Conservation (phyloP, 2,888 invertebrate species). For the Petrophora chlorosata region DNA sequence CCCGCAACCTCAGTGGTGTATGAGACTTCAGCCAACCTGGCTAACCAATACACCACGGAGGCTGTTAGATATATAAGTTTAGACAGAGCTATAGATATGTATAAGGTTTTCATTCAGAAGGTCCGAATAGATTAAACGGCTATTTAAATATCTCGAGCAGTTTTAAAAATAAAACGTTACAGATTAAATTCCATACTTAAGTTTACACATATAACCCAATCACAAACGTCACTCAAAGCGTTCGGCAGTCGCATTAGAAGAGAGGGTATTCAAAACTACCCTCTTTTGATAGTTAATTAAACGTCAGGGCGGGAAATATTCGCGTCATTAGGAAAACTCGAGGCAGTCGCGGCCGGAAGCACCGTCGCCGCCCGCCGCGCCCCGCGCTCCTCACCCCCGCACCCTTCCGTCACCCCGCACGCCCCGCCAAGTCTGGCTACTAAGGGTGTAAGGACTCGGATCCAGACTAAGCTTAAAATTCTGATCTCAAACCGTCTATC, state of each 20-base stretch:
- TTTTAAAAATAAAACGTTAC: not conserved
- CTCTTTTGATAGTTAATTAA: constrained; percentile 78
- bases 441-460: constrained; percentile 11
- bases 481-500: constrained; percentile 5
- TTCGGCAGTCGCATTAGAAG: constrained; percentile 46
- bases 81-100: too few relatives aligned
- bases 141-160: too few relatives aligned
- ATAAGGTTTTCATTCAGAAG: too few relatives aligned
- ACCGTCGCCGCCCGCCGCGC: constrained; percentile 54
- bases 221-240: constrained; percentile 29
- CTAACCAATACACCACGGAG: too few relatives aligned
- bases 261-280: constrained; percentile 51
- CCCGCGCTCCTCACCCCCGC: constrained; percentile 42
- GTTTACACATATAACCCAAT: not conserved
- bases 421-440: constrained; percentile 8
- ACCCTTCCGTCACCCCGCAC: constrained; percentile 39
- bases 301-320: constrained; percentile 75
- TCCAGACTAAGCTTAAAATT: constrained; percentile 12
- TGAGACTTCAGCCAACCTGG: too few relatives aligned
- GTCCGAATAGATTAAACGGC: too few relatives aligned
- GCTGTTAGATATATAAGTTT: too few relatives aligned
- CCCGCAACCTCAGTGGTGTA: too few relatives aligned
- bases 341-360: constrained; percentile 65
- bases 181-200: not conserved
- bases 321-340: constrained; percentile 74